These are phyloP conservation scores for Phymanthus crucifer DNA, from an alignment of 92 coral and sea anemone genomes.

Conservation along the genomic window DNA sequence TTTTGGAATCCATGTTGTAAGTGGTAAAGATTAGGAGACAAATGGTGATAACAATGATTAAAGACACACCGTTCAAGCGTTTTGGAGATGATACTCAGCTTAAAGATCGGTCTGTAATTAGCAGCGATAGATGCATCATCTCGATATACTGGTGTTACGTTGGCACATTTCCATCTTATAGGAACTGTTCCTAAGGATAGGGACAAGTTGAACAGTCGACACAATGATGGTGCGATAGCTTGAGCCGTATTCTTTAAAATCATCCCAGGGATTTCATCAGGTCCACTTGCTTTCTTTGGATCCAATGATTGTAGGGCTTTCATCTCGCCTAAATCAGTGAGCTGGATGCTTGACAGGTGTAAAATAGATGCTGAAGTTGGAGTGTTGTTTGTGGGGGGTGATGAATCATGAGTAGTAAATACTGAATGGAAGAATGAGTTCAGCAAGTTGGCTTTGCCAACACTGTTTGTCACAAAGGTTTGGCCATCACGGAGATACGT, in stretches of 20 bases:
- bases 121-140: slow-evolving; percentile 39
- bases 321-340: not conserved
- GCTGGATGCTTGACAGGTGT: not conserved
- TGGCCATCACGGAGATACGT: not conserved
- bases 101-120: slow-evolving; percentile 54
- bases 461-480: not conserved
- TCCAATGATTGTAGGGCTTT: not conserved
- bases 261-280: not conserved
- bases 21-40: slow-evolving; percentile 21
- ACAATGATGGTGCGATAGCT: slow-evolving; percentile 35
- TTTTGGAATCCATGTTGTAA: slow-evolving; percentile 64
- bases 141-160: slow-evolving; percentile 41
- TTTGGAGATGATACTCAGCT: slow-evolving; percentile 41
- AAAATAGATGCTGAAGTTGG: not conserved
- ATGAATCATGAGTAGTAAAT: not conserved
- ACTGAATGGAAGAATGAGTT: not conserved
- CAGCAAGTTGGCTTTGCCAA: not conserved
- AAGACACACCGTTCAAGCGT: slow-evolving; percentile 45
- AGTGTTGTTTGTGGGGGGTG: not conserved
- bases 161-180: slow-evolving; percentile 43
- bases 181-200: slow-evolving; percentile 51
- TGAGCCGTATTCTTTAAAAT: slow-evolving; percentile 19
- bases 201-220: slow-evolving; percentile 52
- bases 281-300: not conserved
- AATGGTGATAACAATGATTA: slow-evolving; percentile 44